phyloP scores from a whole-genome alignment of 2,113 vertebrate species.

The Ptyas mucosa region DNA sequence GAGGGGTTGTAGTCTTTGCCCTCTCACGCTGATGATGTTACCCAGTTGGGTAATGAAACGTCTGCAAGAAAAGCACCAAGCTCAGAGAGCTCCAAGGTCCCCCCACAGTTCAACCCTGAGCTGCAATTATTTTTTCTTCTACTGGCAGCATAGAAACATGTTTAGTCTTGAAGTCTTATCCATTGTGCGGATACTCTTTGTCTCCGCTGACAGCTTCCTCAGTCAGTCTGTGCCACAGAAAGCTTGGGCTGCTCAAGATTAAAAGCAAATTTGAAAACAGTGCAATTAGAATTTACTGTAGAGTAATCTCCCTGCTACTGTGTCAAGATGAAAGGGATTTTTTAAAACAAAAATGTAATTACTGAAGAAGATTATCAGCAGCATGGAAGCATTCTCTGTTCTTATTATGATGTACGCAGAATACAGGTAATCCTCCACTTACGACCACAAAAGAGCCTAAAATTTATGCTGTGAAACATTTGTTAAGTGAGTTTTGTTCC shows the following conservation, averaged over 20 bases:
- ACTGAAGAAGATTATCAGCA: conserved; percentile 58
- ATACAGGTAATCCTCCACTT: background rate
- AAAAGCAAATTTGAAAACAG: conserved; percentile 6
- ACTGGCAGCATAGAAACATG: too few relatives aligned
- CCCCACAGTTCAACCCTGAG: too few relatives aligned
- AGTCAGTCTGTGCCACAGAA: fast-evolving
- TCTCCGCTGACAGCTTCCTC: fast-evolving
- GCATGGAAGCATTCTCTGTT: conserved; percentile 37
- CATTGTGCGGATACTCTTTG: fast-evolving
- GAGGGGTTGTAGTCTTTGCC: too few relatives aligned
- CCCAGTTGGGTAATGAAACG: too few relatives aligned
- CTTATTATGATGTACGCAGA: conserved; percentile 52
- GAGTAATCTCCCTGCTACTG: conserved; percentile 23
- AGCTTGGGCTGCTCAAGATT: background rate
- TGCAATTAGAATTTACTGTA: conserved; percentile 16
- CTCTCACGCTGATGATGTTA: too few relatives aligned
- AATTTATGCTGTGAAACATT: too few relatives aligned
- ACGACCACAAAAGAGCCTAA: too few relatives aligned
- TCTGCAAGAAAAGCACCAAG: too few relatives aligned
- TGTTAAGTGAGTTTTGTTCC: too few relatives aligned
- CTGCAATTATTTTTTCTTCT: too few relatives aligned
- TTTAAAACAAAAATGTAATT: conserved; percentile 38
- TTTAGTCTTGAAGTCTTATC: background rate
- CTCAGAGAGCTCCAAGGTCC: too few relatives aligned
- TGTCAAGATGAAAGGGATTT: conserved; percentile 50